phyloP scores from a whole-genome alignment of 2,888 invertebrate genomes.

The Abrostola triplasia region DNA sequence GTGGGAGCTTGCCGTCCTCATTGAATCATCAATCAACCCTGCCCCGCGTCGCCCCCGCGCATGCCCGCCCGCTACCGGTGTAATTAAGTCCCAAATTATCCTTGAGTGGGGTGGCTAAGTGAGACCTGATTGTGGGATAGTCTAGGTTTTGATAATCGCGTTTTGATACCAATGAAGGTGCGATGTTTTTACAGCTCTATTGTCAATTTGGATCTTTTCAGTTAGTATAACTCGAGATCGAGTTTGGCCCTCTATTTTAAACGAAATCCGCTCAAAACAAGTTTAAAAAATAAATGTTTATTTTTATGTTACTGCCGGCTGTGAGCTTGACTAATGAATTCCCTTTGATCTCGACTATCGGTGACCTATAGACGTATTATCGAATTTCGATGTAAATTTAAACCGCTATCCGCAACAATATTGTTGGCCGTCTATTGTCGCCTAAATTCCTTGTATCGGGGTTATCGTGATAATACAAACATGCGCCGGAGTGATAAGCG shows the following conservation, averaged over 20 bases:
- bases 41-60: conserved; percentile 21
- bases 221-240: too few species aligned
- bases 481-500: not conserved
- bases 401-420: not conserved
- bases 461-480: not conserved
- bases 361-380: not conserved
- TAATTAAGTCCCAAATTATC: conserved; percentile 74
- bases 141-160: not conserved
- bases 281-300: too few species aligned
- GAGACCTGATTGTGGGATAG: conserved; percentile 28
- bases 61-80: conserved; percentile 50
- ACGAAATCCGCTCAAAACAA: too few species aligned
- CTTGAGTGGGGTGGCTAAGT: conserved; percentile 51
- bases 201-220: too few species aligned
- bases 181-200: too few species aligned
- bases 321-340: not conserved
- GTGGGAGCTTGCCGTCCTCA: conserved; percentile 58
- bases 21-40: conserved; percentile 71
- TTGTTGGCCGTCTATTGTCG: too few species aligned
- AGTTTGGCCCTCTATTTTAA: too few species aligned
- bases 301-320: too few species aligned
- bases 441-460: not conserved
- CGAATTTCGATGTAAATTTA: not conserved
- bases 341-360: not conserved
- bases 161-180: too few species aligned